Evolutionary conservation across 2,797 vertebrate species (phyloP).

Genomic region (Danio albolineatus): DNA sequence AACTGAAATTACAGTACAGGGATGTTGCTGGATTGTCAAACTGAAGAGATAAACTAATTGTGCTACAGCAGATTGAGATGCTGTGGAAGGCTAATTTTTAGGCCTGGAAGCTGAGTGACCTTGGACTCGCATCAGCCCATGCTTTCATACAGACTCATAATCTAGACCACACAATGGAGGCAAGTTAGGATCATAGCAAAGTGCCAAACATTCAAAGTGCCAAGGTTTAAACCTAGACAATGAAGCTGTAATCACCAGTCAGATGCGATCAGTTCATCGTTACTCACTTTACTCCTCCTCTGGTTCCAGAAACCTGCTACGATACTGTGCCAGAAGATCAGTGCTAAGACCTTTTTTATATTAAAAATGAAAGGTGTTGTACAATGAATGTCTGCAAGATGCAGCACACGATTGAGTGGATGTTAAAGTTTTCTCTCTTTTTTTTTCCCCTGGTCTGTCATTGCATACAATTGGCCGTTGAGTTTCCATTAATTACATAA

Average conservation of each 20-base stretch:
- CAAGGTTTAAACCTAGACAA: slow-evolving; percentile 7
- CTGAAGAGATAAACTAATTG: slow-evolving; percentile 1
- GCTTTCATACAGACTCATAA: neutral
- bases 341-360: slow-evolving; percentile 24
- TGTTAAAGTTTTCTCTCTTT: neutral
- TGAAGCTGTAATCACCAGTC: neutral
- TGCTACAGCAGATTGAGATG: slow-evolving; percentile 7
- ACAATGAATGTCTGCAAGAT: slow-evolving; percentile 8
- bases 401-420: neutral
- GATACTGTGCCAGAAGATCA: slow-evolving; percentile 43
- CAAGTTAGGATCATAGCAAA: slow-evolving; percentile 2
- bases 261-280: slow-evolving; percentile 1
- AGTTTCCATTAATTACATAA: neutral
- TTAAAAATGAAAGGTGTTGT: neutral
- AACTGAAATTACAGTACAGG: slow-evolving; percentile 50
- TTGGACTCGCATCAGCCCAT: neutral
- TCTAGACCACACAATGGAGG: neutral
- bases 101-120: neutral
- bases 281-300: neutral
- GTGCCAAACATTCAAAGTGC: slow-evolving; percentile 4
- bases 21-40: slow-evolving; percentile 20
- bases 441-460: neutral
- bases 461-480: neutral
- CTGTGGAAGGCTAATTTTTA: neutral
- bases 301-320: slow-evolving; percentile 25